Percentiles rank a stretch among this genome's conserved stretches.
phyloP scores from a whole-genome alignment of 37 sponge, comb jelly and placozoan species.

The Aplysina aerophoba region DNA sequence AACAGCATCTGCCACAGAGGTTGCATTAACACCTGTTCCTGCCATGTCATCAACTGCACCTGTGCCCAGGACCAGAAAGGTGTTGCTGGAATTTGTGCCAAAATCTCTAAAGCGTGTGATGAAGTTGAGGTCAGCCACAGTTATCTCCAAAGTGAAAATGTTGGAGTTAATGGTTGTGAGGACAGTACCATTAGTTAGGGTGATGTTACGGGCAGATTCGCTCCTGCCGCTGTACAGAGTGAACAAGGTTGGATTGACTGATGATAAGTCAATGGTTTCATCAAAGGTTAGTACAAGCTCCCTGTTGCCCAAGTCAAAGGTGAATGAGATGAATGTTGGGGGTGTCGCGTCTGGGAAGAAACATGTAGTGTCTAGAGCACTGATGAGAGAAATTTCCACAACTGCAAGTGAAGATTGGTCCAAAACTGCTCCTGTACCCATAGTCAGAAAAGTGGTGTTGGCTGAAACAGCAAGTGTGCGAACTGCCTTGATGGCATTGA shows the following conservation, averaged over 20 bases:
- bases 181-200: conserved; percentile 43
- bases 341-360: conserved; percentile 62
- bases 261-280: conserved; percentile 74
- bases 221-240: conserved; percentile 71
- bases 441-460: conserved; percentile 78
- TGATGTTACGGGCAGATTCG: conserved; percentile 32
- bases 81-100: conserved; percentile 66
- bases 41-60: conserved; percentile 81
- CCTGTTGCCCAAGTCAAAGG: conserved; percentile 58
- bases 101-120: conserved; percentile 65
- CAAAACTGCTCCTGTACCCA: conserved; percentile 37
- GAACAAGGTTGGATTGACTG: conserved; percentile 53
- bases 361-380: conserved; percentile 44
- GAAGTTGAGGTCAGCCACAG: conserved; percentile 71
- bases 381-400: conserved; percentile 28
- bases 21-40: conserved; percentile 41
- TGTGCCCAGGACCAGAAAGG: conserved; percentile 54
- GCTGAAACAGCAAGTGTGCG: conserved; percentile 59
- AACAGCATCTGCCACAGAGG: conserved; percentile 39
- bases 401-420: conserved; percentile 65
- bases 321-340: conserved; percentile 65
- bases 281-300: conserved; percentile 65
- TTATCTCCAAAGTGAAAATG: conserved; percentile 48
- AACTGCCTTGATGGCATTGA: conserved; percentile 78
- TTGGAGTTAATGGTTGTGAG: conserved; percentile 42